Evolutionary conservation across 2,888 invertebrate genomes (phyloP), one percentile per base, ranked within the genome.

Genomic region (Aphodius sticticus): DNA sequence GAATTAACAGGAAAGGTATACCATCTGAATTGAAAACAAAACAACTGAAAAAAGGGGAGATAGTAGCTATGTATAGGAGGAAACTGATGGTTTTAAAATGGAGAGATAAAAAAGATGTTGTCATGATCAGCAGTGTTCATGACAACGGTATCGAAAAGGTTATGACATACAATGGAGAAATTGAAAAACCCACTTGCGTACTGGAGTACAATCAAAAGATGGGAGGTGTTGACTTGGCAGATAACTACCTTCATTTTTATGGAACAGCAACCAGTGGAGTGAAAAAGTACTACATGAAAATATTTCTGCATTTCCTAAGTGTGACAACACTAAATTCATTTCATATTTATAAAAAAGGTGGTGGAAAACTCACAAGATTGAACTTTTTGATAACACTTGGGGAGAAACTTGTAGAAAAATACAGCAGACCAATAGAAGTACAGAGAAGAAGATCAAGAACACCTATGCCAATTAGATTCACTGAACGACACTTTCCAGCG

Each of bases 131-230:
- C 15, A 76, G 76, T 16, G 16, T 38, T 76, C 77, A 81, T 71
- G 16, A 69, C 26, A 70, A 77, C 69, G 70, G 53, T 15, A 77
- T 78, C 12, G 70, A 14, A 37, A 71, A 75, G 26, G 7, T 69
- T 38, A 14, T 16, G 12, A 78, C 69, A n/a, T 70, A 69, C 53
- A 36, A 69, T 26, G 80, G 78, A 15, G 16, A 75, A 16, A 78
- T 15, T 53, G 16, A 26, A 14, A 83, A 83, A 69, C 83, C 82
- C 15, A 35, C 69, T 69, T 80, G 77, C 69, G 74, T 83, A 35
- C 6, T 81, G 0, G 80, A 83, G 9, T 83, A 83, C 74, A 83
- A 83, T 78, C 77, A 15, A 74, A 72, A 72, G 16, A 78, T 78
- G 74, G 72, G 74, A 16, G 72, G 74, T 9, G 78, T 78, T n/a